Conservation (phyloP, 1,140 invertebrate species). For the Leptoteleia sp. region DNA sequence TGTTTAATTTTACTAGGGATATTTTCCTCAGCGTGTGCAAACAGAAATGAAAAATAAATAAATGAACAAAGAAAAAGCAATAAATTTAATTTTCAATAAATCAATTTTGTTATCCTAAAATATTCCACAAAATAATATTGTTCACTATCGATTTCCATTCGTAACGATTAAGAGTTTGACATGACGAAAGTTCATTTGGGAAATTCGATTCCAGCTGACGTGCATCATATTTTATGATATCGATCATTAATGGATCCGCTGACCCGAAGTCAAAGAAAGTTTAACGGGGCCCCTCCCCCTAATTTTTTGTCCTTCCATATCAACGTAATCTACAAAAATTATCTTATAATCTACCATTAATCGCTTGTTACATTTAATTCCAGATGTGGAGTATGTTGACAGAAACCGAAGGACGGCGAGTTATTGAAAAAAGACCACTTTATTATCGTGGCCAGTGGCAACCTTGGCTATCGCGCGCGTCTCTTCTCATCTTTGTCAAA, state of each 20-base stretch:
- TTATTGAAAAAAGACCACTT: constrained; percentile 12
- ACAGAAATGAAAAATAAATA: no score
- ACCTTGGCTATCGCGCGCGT: constrained; percentile 5
- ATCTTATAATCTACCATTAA: constrained; percentile 9
- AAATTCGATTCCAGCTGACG: constrained; percentile 5
- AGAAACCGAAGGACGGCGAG: constrained; percentile 13
- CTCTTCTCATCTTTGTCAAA: not conserved
- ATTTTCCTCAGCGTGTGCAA: no score
- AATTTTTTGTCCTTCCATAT: not conserved
- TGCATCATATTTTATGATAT: not conserved
- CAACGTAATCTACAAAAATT: constrained; percentile 13
- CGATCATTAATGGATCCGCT: constrained; percentile 2
- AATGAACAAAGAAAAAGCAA: no score
- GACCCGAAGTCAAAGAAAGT: not conserved
- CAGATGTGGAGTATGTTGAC: constrained; percentile 16
- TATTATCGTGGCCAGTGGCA: constrained; percentile 12
- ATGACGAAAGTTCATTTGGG: not conserved
- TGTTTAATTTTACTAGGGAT: no score
- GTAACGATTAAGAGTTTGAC: no score
- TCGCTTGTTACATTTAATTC: constrained; percentile 17
- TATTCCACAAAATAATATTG: no score
- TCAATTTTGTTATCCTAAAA: no score
- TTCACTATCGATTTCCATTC: no score
- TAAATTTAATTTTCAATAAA: no score
- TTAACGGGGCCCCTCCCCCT: constrained; percentile 6